Conservation (phyloP, 2,888 invertebrate species). For the Rhopalosiphum nymphaeae region DNA sequence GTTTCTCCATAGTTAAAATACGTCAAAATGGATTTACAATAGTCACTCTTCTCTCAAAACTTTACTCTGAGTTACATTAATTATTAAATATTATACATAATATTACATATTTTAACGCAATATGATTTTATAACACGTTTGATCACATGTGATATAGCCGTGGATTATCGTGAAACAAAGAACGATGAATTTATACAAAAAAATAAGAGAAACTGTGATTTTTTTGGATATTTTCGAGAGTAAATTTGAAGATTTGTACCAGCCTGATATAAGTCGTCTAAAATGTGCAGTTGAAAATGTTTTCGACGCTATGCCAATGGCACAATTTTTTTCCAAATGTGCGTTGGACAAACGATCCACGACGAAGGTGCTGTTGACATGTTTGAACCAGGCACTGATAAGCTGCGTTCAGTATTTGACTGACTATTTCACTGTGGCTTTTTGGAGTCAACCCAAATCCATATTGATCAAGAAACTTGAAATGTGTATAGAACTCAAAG, state of each 20-base stretch:
- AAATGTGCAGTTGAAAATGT: neutral
- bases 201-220: neutral
- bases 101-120: neutral
- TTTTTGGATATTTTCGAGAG: neutral
- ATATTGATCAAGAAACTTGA: constrained; percentile 21
- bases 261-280: neutral
- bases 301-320: neutral
- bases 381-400: constrained; percentile 5
- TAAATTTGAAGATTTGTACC: constrained; percentile 12
- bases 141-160: neutral
- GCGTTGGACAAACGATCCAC: neutral
- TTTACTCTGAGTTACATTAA: neutral
- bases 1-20: neutral
- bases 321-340: neutral
- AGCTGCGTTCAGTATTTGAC: constrained; percentile 29
- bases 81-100: neutral
- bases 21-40: neutral
- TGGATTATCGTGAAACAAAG: constrained; percentile 22
- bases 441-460: constrained; percentile 20
- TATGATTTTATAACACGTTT: neutral
- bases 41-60: neutral
- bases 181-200: neutral
- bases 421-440: neutral
- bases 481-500: neutral
- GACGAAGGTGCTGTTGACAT: neutral